Evolutionary conservation across 2,888 invertebrate species (phyloP), one percentile per base, ranked within the genome.

Genomic region (Myopa tessellatipennis): DNA sequence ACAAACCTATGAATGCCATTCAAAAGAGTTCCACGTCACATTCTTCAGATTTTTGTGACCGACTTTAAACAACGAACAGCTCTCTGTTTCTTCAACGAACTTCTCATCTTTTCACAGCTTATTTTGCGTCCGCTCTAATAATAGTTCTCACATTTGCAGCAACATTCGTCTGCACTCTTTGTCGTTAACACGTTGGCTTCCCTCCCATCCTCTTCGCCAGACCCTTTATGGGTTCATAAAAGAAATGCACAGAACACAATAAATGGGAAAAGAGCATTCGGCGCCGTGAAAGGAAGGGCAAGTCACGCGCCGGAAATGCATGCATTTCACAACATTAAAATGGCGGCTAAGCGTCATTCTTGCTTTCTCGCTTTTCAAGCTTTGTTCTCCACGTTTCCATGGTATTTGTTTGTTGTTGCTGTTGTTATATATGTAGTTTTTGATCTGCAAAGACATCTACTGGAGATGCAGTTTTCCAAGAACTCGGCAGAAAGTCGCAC

Each of bases 401-500:
- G 60, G 10, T 16, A 38, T n/a, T 63, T 67, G n/a, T 40, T 16
- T 34, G 61, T 61, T 50, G 40, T 34, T 73, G 58, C 34, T 55
- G 58, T n/a, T 58, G 69, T 26, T 69, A 4, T 45, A 6, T 12
- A 4, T 45, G 1, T 12, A 16, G 18, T 50, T 50, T 16, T 69
- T 50, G 69, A 69, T 69, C 69, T 55, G 55, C 68, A 60, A 40
- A 10, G 69, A 60, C 75, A 50, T 58, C 75, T 75, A 38, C 40
- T 69, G 60, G 58, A 69, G 69, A 58, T 69, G 75, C 68, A 69
- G 58, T 40, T 50, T 63, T 63, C 63, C 5, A 63, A 61, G 61
- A 45, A 18, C 16, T 10, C 45, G 38, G 38, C 71, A 14, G 55
- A 52, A 61, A 52, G 14, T 52, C n/a, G 81, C 82, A 81, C 78